phyloP scores from a whole-genome alignment of 2,888 invertebrate species.

The Leptogaster cylindrica region DNA sequence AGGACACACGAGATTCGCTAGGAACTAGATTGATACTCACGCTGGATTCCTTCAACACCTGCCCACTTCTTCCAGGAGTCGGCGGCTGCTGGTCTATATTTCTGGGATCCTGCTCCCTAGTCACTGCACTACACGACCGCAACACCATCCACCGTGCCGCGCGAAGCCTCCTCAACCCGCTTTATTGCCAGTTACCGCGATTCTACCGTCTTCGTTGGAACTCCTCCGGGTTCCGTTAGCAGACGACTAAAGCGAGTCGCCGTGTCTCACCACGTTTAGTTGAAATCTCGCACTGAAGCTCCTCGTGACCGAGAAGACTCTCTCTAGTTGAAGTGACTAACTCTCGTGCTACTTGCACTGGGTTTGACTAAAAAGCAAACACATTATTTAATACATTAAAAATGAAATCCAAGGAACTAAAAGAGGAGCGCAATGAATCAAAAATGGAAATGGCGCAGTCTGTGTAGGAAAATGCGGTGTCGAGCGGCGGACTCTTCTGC shows the following conservation, averaged over 20 bases:
- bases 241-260: neutral
- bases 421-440: slow-evolving; percentile 34
- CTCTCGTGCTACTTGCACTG: slow-evolving; percentile 32
- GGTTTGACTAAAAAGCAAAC: slow-evolving; percentile 34
- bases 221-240: too few species aligned
- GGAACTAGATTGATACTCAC: slow-evolving; percentile 9
- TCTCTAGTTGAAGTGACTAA: slow-evolving; percentile 37
- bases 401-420: slow-evolving; percentile 25
- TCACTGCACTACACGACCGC: neutral
- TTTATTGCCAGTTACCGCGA: slow-evolving; percentile 12
- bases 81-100: neutral
- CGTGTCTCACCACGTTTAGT: slow-evolving; percentile 34
- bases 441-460: slow-evolving; percentile 21
- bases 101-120: slow-evolving; percentile 18
- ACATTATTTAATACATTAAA: slow-evolving; percentile 37
- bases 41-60: slow-evolving; percentile 22
- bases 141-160: neutral
- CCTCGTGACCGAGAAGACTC: slow-evolving; percentile 23
- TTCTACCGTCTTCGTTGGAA: too few species aligned
- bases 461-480: neutral
- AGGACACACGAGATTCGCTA: neutral
- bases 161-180: neutral
- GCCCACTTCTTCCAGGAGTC: neutral
- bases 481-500: too few species aligned
- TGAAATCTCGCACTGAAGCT: slow-evolving; percentile 30